Conservation (phyloP, 2,113 vertebrate genomes). For the Nipponia nippon region DNA sequence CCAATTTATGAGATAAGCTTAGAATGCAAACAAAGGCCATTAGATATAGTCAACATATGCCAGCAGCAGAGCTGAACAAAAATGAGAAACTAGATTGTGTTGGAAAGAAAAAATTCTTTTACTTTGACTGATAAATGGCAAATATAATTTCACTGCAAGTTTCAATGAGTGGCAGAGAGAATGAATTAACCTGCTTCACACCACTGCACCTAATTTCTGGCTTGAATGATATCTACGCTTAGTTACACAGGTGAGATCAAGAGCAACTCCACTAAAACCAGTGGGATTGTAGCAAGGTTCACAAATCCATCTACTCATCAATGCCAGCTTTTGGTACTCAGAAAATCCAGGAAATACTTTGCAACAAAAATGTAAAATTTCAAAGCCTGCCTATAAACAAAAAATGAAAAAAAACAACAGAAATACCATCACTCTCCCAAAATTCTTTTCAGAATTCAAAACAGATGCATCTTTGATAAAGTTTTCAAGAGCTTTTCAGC, state of each 20-base stretch:
- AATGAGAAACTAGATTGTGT: background rate
- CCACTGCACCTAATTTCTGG: conserved; percentile 44
- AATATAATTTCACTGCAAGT: conserved; percentile 23
- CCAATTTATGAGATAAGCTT: conserved; percentile 37
- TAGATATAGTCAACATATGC: background rate
- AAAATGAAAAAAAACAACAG: background rate
- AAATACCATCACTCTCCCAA: background rate
- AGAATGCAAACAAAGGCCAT: conserved; percentile 30
- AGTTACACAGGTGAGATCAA: conserved; percentile 14
- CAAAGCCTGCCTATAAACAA: background rate
- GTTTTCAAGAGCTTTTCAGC: background rate
- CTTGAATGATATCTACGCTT: conserved; percentile 31
- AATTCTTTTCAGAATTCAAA: background rate
- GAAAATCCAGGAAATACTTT: background rate
- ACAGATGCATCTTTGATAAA: background rate
- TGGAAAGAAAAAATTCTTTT: background rate
- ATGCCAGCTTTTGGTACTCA: background rate
- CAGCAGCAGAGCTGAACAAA: conserved; percentile 9
- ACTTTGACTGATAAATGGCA: conserved; percentile 37
- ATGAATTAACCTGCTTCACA: conserved; percentile 45
- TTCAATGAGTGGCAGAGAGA: background rate
- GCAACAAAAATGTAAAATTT: background rate
- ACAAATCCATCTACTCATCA: background rate
- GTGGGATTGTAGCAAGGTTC: background rate
- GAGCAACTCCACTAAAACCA: background rate